Evolutionary conservation across 2,888 invertebrate species (phyloP).

Genomic region (Drosophila birchii): DNA sequence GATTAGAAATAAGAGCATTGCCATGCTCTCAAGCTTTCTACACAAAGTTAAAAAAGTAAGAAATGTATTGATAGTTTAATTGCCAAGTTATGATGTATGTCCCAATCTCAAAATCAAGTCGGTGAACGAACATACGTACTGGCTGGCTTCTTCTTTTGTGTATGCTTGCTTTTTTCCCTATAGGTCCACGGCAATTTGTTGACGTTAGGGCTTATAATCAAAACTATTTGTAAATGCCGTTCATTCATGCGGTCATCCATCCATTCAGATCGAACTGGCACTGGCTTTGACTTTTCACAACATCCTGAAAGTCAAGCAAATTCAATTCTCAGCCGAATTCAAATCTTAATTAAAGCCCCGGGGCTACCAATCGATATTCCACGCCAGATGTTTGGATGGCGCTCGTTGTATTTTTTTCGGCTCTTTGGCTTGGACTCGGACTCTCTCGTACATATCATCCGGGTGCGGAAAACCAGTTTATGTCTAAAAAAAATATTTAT

Average conservation of each 20-base stretch:
- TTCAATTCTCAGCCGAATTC: conserved; percentile 38
- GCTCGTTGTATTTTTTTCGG: conserved; percentile 14
- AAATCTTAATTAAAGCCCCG: conserved; percentile 47
- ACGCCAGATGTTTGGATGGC: conserved; percentile 38
- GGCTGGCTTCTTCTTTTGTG: background rate
- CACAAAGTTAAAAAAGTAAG: background rate
- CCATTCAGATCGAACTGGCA: conserved; percentile 4
- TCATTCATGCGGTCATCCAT: conserved; percentile 38
- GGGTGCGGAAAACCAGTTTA: conserved; percentile 71
- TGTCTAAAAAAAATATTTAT: conserved; percentile 17
- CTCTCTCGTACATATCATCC: conserved; percentile 61
- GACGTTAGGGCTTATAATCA: conserved; percentile 37
- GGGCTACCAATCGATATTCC: conserved; percentile 37
- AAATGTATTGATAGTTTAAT: background rate
- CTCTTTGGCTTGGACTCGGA: conserved; percentile 31
- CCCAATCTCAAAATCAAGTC: conserved; percentile 2
- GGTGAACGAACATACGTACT: conserved; percentile 8
- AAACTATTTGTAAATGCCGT: conserved; percentile 36
- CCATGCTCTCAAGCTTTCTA: background rate
- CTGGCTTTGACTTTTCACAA: conserved; percentile 20
- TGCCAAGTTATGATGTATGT: conserved; percentile 7
- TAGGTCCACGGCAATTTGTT: conserved; percentile 18
- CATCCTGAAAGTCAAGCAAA: conserved; percentile 37
- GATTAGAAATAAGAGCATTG: background rate
- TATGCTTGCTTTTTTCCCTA: background rate